Base-by-base conservation (phyloP, 2,888 invertebrate genomes). In the Dasysyrphus albostriatus region DNA sequence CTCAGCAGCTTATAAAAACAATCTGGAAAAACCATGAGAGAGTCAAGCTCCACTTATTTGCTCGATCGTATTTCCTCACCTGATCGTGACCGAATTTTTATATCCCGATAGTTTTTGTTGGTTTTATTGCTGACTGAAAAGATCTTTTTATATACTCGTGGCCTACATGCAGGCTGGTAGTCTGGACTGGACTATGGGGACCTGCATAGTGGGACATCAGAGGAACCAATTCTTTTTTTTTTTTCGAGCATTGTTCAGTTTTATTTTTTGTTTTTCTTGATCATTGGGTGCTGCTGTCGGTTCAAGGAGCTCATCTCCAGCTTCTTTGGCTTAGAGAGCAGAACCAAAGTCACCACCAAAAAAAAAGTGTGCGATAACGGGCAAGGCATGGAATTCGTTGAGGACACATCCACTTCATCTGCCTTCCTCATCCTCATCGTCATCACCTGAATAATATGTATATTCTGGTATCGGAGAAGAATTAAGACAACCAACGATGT, bases 1-100 rank as follows among this genome's bases (percentile, higher is more conserved):
- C 42, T 51, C 19, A 51, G 56, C 65, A 4, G 37, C 37, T 10
- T 49, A 42, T 34, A 51, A 65, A 78, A 16, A 58, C 6, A 58
- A 54, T 76, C 75, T 76, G 44, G 14, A 34, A 81, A 24, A 77
- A 19, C 82, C 87, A 87, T 87, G 87, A 87, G 87, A 87, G 87
- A 87, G 87, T 87, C 83, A 83, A 87, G 87, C 87, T 87, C 87
- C 87, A 87, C 87, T 87, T 87, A 82, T 87, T 87, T 83, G 83
- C 79, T 83, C 75, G 87, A 83, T 83, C 87, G 87, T 88, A 88
- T 88, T 88, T 83, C 87, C 87, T 88, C 87, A 88, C 87, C 87
- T 88, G 87, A 83, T 88, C 87, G 87, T 88, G 87, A 88, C 87
- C 87, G 87, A 83, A 83, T 83, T 83, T 83, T 79, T 87, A 75